Percentiles rank a stretch among this genome's conserved stretches.
phyloP scores from a whole-genome alignment of 2,113 vertebrate genomes.

The Desmodus rotundus region DNA sequence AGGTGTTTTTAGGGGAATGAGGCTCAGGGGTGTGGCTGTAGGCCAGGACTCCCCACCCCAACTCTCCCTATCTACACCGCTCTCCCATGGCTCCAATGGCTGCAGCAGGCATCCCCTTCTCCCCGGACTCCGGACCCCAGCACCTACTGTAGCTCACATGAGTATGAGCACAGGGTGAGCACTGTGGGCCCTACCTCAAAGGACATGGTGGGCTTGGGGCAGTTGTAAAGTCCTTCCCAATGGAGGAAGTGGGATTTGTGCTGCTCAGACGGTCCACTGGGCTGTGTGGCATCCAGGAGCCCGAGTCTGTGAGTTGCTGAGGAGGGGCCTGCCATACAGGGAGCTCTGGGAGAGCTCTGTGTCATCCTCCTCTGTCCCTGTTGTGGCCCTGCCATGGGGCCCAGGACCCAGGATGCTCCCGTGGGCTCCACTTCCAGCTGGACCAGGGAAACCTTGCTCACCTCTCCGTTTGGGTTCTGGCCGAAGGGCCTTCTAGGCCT shows the following conservation, averaged over 20 bases:
- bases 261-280: background rate
- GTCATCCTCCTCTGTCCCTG: fast-evolving
- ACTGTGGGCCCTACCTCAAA: background rate
- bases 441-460: no score
- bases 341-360: fast-evolving
- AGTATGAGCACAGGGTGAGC: fast-evolving
- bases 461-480: background rate
- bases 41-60: background rate
- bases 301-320: fast-evolving
- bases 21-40: background rate
- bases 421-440: background rate
- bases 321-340: background rate
- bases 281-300: background rate
- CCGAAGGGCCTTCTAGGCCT: background rate
- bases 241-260: no score
- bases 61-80: background rate
- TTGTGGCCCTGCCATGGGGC: background rate
- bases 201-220: background rate
- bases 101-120: fast-evolving
- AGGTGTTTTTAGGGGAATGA: background rate
- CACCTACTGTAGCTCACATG: fast-evolving
- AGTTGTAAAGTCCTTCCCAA: background rate
- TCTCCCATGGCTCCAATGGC: fast-evolving
- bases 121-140: no score
- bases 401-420: background rate